Evolutionary conservation across 2,888 invertebrate genomes (phyloP), one percentile per base, ranked within the genome.

Genomic region (Trissolcus japonicus): DNA sequence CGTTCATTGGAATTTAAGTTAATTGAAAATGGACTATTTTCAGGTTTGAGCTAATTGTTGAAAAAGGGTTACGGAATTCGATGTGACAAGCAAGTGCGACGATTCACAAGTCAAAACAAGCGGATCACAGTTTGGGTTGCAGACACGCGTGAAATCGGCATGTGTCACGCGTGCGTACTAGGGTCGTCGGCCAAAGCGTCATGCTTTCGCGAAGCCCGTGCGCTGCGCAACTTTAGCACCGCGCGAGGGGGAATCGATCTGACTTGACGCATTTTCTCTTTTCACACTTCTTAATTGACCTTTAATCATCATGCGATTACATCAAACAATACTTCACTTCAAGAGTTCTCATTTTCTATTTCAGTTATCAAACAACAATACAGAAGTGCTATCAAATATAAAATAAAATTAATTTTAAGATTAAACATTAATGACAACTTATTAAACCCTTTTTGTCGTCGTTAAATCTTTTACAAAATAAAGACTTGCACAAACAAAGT

Each of bases 241-340:
- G 41, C 57, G 51, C 62, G 53, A 68, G 74, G 74, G 68, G 68
- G 63, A 68, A 75, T 75, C 74, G 74, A 75, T 75, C 63, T 75
- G 74, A 68, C 74, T 68, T 68, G 67, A 62, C 67, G 57, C 57
- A 74, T 75, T 68, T 67, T 75, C 89, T 90, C 90, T 90, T 86
- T 85, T 41, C 67, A 67, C 56, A 62, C 62, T 35, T 35, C 67
- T 67, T 62, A 57, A 66, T 74, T 62, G 67, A 62, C 54, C 51
- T 73, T 73, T 66, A 66, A 74, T 57, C 56, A 19, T 13, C 46
- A 55, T 66, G 9, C 35, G 35, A 35, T 35, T 35, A 35, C 35
- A 7, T 11, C 35, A 35, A 35, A 35, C 35, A 35, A 35, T 35
- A 11, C 35, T 11, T 35, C 9, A 11, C 35, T 35, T 9, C 0